These are phyloP conservation scores for Anadara kagoshimensis DNA, from an alignment of 1,140 invertebrate species.

Conservation along the genomic window DNA sequence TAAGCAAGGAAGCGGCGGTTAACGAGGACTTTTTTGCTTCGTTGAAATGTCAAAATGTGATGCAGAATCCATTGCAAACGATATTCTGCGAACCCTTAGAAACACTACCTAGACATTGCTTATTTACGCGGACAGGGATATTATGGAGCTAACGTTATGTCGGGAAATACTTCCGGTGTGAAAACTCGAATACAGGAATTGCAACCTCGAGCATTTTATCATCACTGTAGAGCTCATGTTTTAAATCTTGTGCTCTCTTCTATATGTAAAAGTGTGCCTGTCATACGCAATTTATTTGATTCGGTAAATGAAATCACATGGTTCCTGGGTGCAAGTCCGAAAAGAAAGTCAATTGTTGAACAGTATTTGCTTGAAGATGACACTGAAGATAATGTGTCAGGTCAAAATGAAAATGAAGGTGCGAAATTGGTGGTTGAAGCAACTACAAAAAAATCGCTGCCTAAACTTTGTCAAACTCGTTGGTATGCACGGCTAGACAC, in stretches of 20 bases:
- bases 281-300: not conserved
- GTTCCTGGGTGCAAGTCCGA: too few species aligned
- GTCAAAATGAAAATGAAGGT: not conserved
- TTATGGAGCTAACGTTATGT: not conserved
- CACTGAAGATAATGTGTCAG: not conserved
- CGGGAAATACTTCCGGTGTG: not conserved
- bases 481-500: not conserved
- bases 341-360: too few species aligned
- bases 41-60: not conserved
- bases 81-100: too few species aligned
- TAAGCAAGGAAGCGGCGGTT: not conserved
- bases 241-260: not conserved
- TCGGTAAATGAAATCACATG: too few species aligned
- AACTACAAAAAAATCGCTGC: not conserved
- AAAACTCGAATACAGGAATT: not conserved
- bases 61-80: not conserved
- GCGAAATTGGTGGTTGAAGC: not conserved
- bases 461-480: not conserved
- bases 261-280: not conserved
- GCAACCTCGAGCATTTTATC: not conserved
- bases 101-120: not conserved
- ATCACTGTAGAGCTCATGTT: not conserved
- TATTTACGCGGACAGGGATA: not conserved
- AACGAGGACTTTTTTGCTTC: constrained; percentile 18
- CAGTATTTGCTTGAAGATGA: not conserved